Evolutionary conservation across 2,113 vertebrate genomes (phyloP).

Genomic region (Dinomys branickii): DNA sequence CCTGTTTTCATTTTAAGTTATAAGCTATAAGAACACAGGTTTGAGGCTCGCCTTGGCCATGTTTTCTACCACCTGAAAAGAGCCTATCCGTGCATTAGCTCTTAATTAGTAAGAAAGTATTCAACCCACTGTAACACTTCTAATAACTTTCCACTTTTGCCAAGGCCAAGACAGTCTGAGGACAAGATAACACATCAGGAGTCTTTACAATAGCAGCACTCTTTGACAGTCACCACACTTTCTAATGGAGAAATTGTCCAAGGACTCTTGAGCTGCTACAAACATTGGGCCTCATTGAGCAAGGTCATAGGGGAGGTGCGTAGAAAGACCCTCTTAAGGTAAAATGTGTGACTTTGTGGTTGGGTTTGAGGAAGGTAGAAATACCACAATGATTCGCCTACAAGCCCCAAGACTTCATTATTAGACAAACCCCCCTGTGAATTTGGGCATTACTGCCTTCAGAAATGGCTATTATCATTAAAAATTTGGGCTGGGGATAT

Average conservation of each 20-base stretch:
- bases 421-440: background rate
- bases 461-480: background rate
- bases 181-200: rapidly evolving
- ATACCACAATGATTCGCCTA: background rate
- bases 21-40: background rate
- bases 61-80: background rate
- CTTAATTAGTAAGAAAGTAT: background rate
- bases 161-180: background rate
- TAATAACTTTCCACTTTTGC: background rate
- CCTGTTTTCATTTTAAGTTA: background rate
- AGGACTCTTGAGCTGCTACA: background rate
- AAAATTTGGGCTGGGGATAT: no score
- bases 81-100: background rate
- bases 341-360: background rate
- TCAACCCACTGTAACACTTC: background rate
- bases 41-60: background rate
- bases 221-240: background rate
- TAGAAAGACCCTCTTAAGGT: background rate
- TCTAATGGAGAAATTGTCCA: background rate
- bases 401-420: background rate
- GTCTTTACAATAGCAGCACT: background rate
- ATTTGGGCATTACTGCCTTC: background rate
- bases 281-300: background rate
- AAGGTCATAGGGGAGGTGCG: background rate
- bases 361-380: background rate